Conservation (phyloP, 2,888 invertebrate genomes). For the Aradus depressus region DNA sequence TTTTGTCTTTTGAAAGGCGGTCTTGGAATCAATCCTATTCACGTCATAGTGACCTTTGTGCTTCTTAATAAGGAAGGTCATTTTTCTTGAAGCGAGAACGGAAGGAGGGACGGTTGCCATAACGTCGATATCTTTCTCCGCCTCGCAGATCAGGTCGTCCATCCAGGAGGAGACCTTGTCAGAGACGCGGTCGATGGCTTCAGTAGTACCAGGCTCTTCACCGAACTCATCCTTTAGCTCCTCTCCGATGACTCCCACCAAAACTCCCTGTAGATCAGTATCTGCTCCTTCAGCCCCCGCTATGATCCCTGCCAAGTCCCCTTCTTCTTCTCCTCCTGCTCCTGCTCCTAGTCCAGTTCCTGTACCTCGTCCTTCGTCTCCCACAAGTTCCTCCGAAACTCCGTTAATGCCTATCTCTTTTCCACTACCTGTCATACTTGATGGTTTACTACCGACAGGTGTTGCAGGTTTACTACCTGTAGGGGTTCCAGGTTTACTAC, state of each 20-base stretch:
- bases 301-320: neutral
- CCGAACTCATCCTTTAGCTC: neutral
- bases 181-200: neutral
- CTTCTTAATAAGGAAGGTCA: conserved; percentile 2
- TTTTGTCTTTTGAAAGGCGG: neutral
- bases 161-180: neutral
- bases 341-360: neutral
- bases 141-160: conserved; percentile 2
- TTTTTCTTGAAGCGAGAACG: neutral
- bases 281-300: neutral
- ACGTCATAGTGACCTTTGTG: conserved; percentile 2
- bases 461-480: too few relatives aligned
- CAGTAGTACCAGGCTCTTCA: neutral
- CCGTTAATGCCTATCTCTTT: neutral
- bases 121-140: neutral
- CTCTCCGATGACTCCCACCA: too few relatives aligned
- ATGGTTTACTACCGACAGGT: too few relatives aligned
- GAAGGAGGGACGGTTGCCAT: neutral
- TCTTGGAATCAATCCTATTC: neutral
- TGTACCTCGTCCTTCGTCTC: neutral
- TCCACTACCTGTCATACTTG: too few relatives aligned
- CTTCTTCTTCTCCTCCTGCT: neutral
- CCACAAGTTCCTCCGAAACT: too few relatives aligned
- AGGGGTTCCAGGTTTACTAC: too few relatives aligned
- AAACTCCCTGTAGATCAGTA: neutral